Percentiles rank a stretch among this genome's conserved stretches.
These are phyloP conservation scores for Eunapius fragilis DNA, from an alignment of 37 sponge, comb jelly and placozoan genomes.

Conservation along the genomic window DNA sequence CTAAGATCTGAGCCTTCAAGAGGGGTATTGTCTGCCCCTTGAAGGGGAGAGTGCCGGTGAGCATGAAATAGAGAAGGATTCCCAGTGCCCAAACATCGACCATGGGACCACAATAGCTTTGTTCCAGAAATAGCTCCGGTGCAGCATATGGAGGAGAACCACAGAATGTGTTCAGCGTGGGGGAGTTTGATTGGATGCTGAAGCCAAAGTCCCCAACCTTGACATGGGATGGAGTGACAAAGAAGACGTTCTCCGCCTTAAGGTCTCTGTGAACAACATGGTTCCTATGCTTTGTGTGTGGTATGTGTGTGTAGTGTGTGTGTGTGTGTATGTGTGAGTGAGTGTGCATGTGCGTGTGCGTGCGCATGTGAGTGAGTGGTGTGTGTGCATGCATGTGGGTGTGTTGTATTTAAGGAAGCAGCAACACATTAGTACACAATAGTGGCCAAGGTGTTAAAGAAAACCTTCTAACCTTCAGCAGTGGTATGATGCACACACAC, in stretches of 20 bases:
- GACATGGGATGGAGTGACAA: conserved; percentile 36
- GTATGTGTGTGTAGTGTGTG: background rate
- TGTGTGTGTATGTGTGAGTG: background rate
- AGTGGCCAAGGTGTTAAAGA: too few species aligned
- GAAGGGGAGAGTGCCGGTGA: conserved; percentile 77
- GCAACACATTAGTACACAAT: background rate
- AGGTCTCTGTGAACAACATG: conserved; percentile 81
- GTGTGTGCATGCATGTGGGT: background rate
- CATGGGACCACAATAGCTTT: conserved; percentile 58
- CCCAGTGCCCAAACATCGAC: conserved; percentile 93
- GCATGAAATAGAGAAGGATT: conserved; percentile 75
- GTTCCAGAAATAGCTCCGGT: conserved; percentile 82
- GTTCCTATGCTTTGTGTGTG: conserved; percentile 58
- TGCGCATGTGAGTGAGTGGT: too few species aligned
- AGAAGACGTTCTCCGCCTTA: conserved; percentile 89
- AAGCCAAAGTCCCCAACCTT: conserved; percentile 93
- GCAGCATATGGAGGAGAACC: conserved; percentile 93
- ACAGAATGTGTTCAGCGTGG: conserved; percentile 77
- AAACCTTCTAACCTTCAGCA: too few species aligned
- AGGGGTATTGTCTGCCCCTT: conserved; percentile 55
- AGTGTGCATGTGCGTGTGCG: background rate
- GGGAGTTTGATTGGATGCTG: conserved; percentile 42
- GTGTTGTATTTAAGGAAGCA: background rate
- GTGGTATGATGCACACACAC: background rate
- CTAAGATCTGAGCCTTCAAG: conserved; percentile 65